Base-by-base conservation (phyloP, 2,888 invertebrate species). In the Bellardia bayeri region DNA sequence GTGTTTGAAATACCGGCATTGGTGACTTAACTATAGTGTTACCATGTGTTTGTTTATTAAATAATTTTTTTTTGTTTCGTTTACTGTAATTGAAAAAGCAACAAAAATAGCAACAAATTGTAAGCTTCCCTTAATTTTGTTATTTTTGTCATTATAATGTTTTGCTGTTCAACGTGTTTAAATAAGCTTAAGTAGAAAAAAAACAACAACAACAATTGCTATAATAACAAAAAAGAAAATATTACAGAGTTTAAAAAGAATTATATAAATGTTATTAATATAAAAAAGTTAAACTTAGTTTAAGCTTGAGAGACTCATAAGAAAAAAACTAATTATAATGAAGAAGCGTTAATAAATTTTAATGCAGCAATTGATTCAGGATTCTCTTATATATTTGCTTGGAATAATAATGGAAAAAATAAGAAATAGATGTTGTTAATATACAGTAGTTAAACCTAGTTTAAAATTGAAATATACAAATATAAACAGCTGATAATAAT, bases 111-210 rank as follows among this genome's bases (percentile, higher is more conserved):
- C 64, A 76, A 85, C 71, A 80, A 84, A 81, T 81, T 81, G 45
- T 84, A 72, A 87, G 81, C 76, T 81, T 83, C 78, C 81, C 81
- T 81, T 82, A 72, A 84, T 87, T 84, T 81, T 81, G 63, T 81
- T 63, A 68, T 63, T 74, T 75, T 71, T 63, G 61, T 63, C 74
- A 63, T 54, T 63, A 33, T 63, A 11, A 37, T 56, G 13, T 51
- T 51, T 83, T 82, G 45, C 63, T 75, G 42, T 45, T 74, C 8
- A 69, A 54, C 75, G 49, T 80, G 80, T 81, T 79, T 85, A 81
- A 81, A 82, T 81, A 88, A 83, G 83, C 74, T 84, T 76, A 83
- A 86, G 56, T 72, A 49, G 30, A 40, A 82, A 69, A 72, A 80
- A 45, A 85, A 74, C 11, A 81, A 74, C 14, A 45, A 79, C 6